A percentile compares a stretch with the other conserved stretches of the same genome.
Conservation (phyloP, 2,113 vertebrate genomes). For the Pelusios castaneus region DNA sequence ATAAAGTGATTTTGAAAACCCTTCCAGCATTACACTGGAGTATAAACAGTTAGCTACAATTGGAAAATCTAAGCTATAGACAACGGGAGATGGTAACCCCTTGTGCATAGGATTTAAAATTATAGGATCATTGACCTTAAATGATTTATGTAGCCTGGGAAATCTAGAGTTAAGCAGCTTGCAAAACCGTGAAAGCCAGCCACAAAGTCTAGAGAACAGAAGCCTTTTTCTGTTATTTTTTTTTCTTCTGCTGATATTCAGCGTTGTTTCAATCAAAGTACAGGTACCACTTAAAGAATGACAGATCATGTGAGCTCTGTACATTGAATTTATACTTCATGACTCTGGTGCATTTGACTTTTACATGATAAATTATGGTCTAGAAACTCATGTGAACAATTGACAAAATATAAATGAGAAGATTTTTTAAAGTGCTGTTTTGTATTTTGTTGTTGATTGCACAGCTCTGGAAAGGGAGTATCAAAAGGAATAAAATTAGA, state of each 20-base stretch:
- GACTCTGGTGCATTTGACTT: conserved; percentile 66
- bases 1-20: conserved; percentile 36
- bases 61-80: conserved; percentile 43
- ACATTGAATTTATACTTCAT: conserved; percentile 62
- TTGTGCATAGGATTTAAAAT: conserved; percentile 43
- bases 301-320: conserved; percentile 52
- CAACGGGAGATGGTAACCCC: conserved; percentile 56
- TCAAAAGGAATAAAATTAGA: conserved; percentile 61
- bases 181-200: conserved; percentile 35
- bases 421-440: conserved; percentile 14
- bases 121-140: conserved; percentile 49
- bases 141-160: conserved; percentile 37
- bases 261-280: conserved; percentile 67
- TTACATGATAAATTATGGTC: conserved; percentile 65
- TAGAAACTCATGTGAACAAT: conserved; percentile 30
- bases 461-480: conserved; percentile 41
- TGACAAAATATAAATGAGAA: conserved; percentile 18
- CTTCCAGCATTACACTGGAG: not conserved
- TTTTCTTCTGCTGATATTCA: conserved; percentile 44
- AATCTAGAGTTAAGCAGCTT: conserved; percentile 60
- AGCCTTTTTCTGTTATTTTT: conserved; percentile 8
- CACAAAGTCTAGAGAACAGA: conserved; percentile 26
- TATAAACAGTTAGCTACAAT: not conserved
- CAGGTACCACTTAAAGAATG: conserved; percentile 54
- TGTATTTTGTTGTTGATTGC: conserved; percentile 69